These are phyloP conservation scores for Drosophila histrio DNA, from an alignment of 2,888 invertebrate genomes.

Conservation along the genomic window DNA sequence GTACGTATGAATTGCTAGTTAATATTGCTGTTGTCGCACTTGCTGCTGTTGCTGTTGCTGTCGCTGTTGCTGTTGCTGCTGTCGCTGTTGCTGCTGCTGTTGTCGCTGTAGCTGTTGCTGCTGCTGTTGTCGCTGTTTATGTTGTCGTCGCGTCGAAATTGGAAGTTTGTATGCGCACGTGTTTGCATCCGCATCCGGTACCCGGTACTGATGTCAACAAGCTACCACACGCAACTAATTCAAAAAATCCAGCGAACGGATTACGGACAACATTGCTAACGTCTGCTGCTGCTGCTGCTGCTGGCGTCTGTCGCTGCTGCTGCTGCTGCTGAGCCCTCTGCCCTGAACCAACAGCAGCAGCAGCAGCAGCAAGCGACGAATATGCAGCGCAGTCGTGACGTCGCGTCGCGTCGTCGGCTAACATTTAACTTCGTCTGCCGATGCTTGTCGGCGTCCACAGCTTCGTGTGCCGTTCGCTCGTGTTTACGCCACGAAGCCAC, in stretches of 20 bases:
- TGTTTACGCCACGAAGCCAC: not conserved
- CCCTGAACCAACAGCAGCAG: constrained; percentile 2
- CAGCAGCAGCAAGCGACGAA: constrained; percentile 9
- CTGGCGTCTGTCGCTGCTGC: constrained; percentile 14
- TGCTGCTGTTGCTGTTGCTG: not conserved
- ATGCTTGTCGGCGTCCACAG: not conserved
- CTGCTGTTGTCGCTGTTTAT: constrained; percentile 2
- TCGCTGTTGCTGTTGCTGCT: not conserved
- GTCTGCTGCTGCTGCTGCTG: constrained; percentile 30
- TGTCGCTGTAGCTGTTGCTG: not conserved
- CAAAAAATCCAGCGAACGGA: constrained; percentile 80
- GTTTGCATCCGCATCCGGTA: constrained; percentile 78
- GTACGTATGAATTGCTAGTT: not conserved
- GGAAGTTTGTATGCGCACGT: constrained; percentile 49
- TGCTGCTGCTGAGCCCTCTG: constrained; percentile 3
- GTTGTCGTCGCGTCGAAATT: not conserved
- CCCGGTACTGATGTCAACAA: constrained; percentile 81
- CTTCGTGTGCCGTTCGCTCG: not conserved
- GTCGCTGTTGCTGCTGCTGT: constrained; percentile 4
- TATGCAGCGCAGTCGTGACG: not conserved
- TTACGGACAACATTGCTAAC: constrained; percentile 64
- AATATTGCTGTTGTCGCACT: constrained; percentile 1
- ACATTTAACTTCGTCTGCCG: not conserved
- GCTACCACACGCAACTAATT: constrained; percentile 82
- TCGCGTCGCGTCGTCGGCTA: not conserved